These are phyloP conservation scores for Cantharis rustica DNA, from an alignment of 2,888 invertebrate genomes.

Conservation along the genomic window DNA sequence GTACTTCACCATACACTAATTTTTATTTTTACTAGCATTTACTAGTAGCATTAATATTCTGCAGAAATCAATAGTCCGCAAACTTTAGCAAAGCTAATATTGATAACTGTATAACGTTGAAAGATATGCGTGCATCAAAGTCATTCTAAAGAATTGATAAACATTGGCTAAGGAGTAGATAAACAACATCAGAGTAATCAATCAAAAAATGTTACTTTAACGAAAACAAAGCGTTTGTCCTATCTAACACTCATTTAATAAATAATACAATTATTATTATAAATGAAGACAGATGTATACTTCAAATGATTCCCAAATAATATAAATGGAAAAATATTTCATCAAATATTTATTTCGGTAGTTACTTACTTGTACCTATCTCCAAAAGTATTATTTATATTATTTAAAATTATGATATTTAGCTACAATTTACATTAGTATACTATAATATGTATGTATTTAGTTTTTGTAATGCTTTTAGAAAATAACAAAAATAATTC, in stretches of 20 bases:
- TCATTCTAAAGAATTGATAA: neutral
- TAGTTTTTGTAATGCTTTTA: no score
- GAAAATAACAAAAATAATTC: no score
- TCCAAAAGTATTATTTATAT: neutral
- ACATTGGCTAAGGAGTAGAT: neutral
- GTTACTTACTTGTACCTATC: neutral
- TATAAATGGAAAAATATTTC: neutral
- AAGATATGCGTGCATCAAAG: neutral
- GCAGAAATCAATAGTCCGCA: neutral
- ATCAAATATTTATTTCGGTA: neutral
- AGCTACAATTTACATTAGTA: no score
- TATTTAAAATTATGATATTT: neutral
- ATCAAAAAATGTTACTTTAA: neutral
- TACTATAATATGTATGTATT: no score
- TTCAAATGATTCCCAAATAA: neutral
- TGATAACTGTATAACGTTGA: neutral
- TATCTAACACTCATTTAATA: neutral
- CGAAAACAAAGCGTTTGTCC: neutral
- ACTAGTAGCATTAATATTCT: neutral
- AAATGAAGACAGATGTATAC: neutral
- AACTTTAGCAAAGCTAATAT: neutral
- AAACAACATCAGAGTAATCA: neutral
- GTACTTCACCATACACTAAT: neutral
- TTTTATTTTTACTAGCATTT: no score
- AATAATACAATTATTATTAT: neutral